phyloP scores from a whole-genome alignment of 2,888 invertebrate species.

The Pteria penguin region DNA sequence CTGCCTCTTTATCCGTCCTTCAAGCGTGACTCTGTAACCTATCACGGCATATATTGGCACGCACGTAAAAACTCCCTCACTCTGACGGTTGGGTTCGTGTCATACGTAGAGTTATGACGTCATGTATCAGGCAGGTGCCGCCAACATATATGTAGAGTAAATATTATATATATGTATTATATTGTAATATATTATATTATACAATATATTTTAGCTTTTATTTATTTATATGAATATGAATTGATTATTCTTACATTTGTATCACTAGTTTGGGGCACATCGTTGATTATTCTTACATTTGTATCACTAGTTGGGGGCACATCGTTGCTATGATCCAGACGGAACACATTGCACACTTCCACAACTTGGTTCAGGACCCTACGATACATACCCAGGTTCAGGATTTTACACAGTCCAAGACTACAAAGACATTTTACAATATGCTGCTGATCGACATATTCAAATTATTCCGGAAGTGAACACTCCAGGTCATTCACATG shows the following conservation, averaged over 20 bases:
- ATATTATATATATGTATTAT: too few species aligned
- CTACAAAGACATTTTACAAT: constrained; percentile 63
- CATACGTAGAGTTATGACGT: too few species aligned
- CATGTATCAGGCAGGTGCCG: too few species aligned
- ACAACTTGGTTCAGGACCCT: constrained; percentile 67
- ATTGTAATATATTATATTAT: too few species aligned
- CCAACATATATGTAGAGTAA: too few species aligned
- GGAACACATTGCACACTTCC: constrained; percentile 57
- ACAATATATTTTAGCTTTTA: background rate
- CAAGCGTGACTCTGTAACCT: too few species aligned
- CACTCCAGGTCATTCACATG: constrained; percentile 69
- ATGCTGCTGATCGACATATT: constrained; percentile 62
- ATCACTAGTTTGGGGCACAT: constrained; percentile 49
- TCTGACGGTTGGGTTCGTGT: too few species aligned
- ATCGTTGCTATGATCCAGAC: constrained; percentile 54
- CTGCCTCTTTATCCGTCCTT: too few species aligned
- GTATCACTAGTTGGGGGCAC: constrained; percentile 48
- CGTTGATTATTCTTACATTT: constrained; percentile 5
- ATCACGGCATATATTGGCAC: too few species aligned
- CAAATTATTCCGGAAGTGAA: constrained; percentile 75
- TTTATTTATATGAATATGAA: too few species aligned
- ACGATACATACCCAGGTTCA: constrained; percentile 47
- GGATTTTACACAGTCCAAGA: constrained; percentile 63
- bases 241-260: constrained; percentile 2
- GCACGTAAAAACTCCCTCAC: too few species aligned